Conservation (phyloP, 2,797 vertebrate genomes). For the Hoplostethus atlanticus region DNA sequence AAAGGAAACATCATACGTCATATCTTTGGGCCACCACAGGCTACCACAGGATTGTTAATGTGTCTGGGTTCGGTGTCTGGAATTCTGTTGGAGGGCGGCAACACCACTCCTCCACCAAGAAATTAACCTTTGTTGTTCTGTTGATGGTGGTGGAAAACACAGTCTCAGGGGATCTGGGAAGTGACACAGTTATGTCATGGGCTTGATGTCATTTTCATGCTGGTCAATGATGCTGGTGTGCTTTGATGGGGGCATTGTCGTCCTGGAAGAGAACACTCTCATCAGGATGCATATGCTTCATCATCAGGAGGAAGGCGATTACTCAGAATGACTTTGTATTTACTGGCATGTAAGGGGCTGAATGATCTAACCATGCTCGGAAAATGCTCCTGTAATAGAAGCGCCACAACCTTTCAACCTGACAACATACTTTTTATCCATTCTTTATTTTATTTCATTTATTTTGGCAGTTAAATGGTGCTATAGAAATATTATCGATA, state of each 20-base stretch:
- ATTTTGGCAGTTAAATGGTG: slow-evolving; percentile 23
- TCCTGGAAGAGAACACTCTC: slow-evolving; percentile 42
- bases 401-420: slow-evolving; percentile 32
- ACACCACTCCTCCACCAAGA: slow-evolving; percentile 28
- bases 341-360: slow-evolving; percentile 20
- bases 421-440: slow-evolving; percentile 37
- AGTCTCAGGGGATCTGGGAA: slow-evolving; percentile 42
- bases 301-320: slow-evolving; percentile 48
- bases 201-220: slow-evolving; percentile 31
- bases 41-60: slow-evolving; percentile 13
- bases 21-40: slow-evolving; percentile 10
- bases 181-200: slow-evolving; percentile 46
- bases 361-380: slow-evolving; percentile 38
- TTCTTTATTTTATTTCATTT: slow-evolving; percentile 38
- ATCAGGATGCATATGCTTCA: slow-evolving; percentile 51
- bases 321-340: slow-evolving; percentile 56
- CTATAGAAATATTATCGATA: slow-evolving; percentile 21
- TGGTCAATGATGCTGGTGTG: slow-evolving; percentile 43
- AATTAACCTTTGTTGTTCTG: slow-evolving; percentile 33
- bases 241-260: slow-evolving; percentile 52
- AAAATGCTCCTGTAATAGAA: slow-evolving; percentile 51
- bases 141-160: slow-evolving; percentile 30
- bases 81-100: slow-evolving; percentile 25
- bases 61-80: slow-evolving; percentile 48
- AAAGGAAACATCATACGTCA: background rate